Evolutionary conservation across 2,797 vertebrate genomes (phyloP).

Genomic region (Muscicapa striata): DNA sequence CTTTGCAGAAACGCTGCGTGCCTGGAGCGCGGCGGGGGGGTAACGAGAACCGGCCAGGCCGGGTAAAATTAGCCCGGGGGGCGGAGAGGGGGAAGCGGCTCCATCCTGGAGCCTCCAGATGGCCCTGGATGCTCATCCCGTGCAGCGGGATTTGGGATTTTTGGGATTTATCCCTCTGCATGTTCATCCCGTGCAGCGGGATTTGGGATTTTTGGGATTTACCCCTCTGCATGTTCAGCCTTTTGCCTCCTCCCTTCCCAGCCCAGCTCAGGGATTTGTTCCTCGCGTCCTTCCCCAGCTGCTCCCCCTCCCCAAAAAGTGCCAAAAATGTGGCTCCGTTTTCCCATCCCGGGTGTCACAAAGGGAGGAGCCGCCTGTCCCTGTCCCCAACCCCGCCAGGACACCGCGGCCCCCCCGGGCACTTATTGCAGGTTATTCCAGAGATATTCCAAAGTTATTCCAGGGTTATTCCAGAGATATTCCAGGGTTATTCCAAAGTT

Average conservation of each 20-base stretch:
- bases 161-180: too few relatives aligned
- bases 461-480: too few relatives aligned
- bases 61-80: constrained; percentile 31
- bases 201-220: too few relatives aligned
- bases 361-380: background rate
- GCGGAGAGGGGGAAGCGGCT: background rate
- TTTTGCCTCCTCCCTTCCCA: too few relatives aligned
- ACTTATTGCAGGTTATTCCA: background rate
- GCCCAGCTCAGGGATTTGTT: too few relatives aligned
- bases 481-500: background rate
- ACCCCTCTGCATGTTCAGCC: too few relatives aligned
- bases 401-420: fast-evolving
- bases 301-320: too few relatives aligned
- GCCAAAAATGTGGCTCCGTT: too few relatives aligned
- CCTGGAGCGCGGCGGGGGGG: background rate
- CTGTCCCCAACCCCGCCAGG: fast-evolving
- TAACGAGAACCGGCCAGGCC: constrained; percentile 43
- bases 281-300: too few relatives aligned
- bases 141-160: too few relatives aligned
- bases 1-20: constrained; percentile 39
- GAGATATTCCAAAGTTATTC: background rate
- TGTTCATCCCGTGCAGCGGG: too few relatives aligned
- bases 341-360: too few relatives aligned
- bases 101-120: background rate
- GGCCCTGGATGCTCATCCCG: background rate